Base-by-base conservation (phyloP, 2,797 vertebrate genomes). In the Lepidocolaptes lacrymiger region DNA sequence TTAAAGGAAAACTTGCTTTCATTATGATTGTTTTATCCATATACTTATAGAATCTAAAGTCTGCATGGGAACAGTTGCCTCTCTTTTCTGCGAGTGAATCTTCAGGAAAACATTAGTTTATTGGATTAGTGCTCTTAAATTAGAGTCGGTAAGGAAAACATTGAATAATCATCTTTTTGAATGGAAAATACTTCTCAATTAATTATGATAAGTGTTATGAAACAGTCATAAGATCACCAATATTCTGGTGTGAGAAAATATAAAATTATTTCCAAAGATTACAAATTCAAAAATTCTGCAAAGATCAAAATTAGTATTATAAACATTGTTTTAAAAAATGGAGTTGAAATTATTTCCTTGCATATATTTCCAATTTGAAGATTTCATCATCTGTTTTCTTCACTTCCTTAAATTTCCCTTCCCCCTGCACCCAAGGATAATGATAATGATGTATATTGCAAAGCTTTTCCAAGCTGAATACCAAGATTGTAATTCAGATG, bases 401-500 rank as follows among this genome's bases (percentile, higher is more conserved):
- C 49, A 32, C 1, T 75, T 69, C 20, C 20, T 4, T 72, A 66
- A 48, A n/a, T 59, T 84, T 5, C 4, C 14, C 5, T 54, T 19
- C 4, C 30, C 6, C 2, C 10, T 26, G 12, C 12, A 55, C 2
- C 14, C 9, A 24, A 81, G 30, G 36, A 68, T 49, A 58, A 51
- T 2, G 18, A 52, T 73, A 87, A 89, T 79, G 26, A 77, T 89
- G 17, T 55, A 74, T 87, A 71, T 49, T 84, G n/a, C 67, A 93
- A 91, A 79, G 27, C 32, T 2, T 4, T 77, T 95, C 36, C 46
- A 85, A 93, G 59, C 15, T 88, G 81, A 96, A 94, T 80, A 88
- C 14, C 58, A 88, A 78, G 59, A 88, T 12, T 83, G 36, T 79
- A 91, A 94, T 96, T 96, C 93, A 94, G 52, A 80, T 84, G 73